phyloP scores from a whole-genome alignment of 2,888 invertebrate species.

The Drosophila tripunctata region DNA sequence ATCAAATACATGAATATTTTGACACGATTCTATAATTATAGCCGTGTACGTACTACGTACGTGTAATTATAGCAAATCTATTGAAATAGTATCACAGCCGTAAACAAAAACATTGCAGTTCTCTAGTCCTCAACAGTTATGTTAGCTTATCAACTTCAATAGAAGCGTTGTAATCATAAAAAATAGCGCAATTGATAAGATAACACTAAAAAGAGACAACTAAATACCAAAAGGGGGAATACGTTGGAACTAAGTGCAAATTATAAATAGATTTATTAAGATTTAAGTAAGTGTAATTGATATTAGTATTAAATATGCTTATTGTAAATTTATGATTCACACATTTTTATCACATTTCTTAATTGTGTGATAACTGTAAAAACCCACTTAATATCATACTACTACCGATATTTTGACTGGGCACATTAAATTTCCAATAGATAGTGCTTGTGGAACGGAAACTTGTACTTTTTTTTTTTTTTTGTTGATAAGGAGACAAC shows the following conservation, averaged over 20 bases:
- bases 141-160: constrained; percentile 30
- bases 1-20: background rate
- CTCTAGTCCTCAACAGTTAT: constrained; percentile 33
- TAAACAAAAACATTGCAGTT: constrained; percentile 38
- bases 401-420: too few species aligned
- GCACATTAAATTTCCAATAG: background rate
- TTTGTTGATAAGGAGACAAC: constrained; percentile 1
- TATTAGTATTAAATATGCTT: too few species aligned
- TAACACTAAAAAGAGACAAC: constrained; percentile 7
- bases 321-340: constrained; percentile 11
- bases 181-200: constrained; percentile 28
- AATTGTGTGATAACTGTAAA: constrained; percentile 3
- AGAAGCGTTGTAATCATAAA: background rate
- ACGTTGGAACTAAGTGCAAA: background rate
- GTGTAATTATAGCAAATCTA: constrained; percentile 1
- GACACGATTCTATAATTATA: constrained; percentile 11
- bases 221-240: background rate
- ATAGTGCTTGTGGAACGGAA: constrained; percentile 6
- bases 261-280: background rate
- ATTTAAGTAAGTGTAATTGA: background rate
- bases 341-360: background rate
- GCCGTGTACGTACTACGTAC: background rate
- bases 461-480: background rate
- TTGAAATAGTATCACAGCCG: background rate
- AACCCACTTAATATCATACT: too few species aligned